Percentiles rank a stretch among this genome's conserved stretches.
phyloP scores from a whole-genome alignment of 1,140 invertebrate genomes.

The Whitmania pigra region DNA sequence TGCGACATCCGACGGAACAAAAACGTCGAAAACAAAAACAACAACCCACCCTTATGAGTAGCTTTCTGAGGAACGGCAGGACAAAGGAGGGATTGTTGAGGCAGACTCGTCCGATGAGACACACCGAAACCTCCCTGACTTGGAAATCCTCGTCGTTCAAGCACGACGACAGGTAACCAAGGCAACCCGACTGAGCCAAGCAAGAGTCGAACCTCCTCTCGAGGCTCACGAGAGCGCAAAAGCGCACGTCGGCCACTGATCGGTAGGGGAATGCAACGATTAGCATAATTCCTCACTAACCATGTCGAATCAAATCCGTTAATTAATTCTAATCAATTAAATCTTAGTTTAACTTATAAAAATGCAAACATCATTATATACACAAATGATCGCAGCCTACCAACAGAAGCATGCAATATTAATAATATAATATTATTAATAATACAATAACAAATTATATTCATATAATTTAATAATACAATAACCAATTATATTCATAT shows the following conservation, averaged over 20 bases:
- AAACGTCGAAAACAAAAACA: not conserved
- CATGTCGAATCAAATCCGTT: not conserved
- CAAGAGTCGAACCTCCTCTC: conserved; percentile 85
- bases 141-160: conserved; percentile 96
- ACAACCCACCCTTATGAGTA: conserved; percentile 58
- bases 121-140: conserved; percentile 83
- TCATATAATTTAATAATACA: no score
- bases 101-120: conserved; percentile 78
- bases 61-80: conserved; percentile 85
- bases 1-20: no score
- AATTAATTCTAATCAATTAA: not conserved
- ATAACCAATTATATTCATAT: no score
- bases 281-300: no score
- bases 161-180: conserved; percentile 80
- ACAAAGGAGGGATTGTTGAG: conserved; percentile 85
- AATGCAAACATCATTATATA: not conserved
- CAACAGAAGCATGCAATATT: not conserved
- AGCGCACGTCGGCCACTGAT: conserved; percentile 77
- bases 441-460: no score
- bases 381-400: no score
- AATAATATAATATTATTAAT: not conserved
- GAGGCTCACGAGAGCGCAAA: conserved; percentile 78
- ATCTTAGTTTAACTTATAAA: not conserved
- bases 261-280: conserved; percentile 13
- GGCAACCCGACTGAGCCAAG: conserved; percentile 85